Conservation (phyloP, 2,113 vertebrate genomes). For the Sitta europaea region DNA sequence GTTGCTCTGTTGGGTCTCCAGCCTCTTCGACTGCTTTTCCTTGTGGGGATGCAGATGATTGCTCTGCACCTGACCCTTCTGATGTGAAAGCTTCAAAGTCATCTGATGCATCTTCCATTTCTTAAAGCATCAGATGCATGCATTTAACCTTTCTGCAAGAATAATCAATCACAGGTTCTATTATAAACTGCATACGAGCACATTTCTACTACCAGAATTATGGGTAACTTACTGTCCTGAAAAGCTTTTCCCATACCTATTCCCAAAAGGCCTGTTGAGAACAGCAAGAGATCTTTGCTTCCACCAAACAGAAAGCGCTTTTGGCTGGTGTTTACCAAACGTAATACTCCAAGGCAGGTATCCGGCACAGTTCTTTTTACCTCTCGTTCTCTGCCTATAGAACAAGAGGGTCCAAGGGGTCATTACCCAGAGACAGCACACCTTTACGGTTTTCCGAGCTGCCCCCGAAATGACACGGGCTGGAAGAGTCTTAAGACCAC, state of each 20-base stretch:
- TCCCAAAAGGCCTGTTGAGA: neutral
- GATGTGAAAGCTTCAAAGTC: neutral
- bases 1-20: neutral
- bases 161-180: neutral
- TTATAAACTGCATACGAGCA: neutral
- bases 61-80: neutral
- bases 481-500: neutral
- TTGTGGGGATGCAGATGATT: neutral
- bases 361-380: neutral
- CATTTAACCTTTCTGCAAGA: neutral
- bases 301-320: neutral
- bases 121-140: neutral
- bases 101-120: constrained; percentile 27
- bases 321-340: neutral
- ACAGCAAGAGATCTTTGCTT: neutral
- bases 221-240: neutral
- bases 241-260: neutral
- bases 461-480: neutral
- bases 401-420: neutral
- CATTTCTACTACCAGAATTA: neutral
- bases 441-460: neutral
- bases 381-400: neutral
- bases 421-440: neutral
- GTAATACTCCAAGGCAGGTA: rapidly evolving
- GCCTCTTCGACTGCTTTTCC: neutral